Conservation (phyloP, 2,888 invertebrate species). For the Seira musarum region DNA sequence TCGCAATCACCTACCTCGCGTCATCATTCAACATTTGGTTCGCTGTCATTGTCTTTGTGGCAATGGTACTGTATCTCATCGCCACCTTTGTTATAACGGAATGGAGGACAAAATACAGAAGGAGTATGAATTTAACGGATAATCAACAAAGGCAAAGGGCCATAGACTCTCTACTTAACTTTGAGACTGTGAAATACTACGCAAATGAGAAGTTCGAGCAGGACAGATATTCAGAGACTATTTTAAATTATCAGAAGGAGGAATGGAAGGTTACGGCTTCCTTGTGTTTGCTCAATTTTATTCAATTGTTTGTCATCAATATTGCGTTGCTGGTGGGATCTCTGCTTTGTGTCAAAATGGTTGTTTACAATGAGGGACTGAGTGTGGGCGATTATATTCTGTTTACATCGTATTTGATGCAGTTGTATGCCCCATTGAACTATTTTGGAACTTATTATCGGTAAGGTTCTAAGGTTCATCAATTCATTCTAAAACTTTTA, state of each 20-base stretch:
- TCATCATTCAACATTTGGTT: slow-evolving; percentile 93
- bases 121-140: slow-evolving; percentile 94
- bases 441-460: slow-evolving; percentile 99
- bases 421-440: slow-evolving; percentile 95
- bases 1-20: slow-evolving; percentile 93
- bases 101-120: slow-evolving; percentile 96
- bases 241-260: slow-evolving; percentile 72
- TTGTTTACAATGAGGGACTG: slow-evolving; percentile 78
- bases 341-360: slow-evolving; percentile 90
- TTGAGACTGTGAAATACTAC: slow-evolving; percentile 99
- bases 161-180: slow-evolving; percentile 96
- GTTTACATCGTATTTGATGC: slow-evolving; percentile 95
- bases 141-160: slow-evolving; percentile 93
- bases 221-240: slow-evolving; percentile 86
- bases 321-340: slow-evolving; percentile 89
- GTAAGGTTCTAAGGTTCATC: slow-evolving; percentile 73
- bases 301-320: slow-evolving; percentile 93
- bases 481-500: neutral
- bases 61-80: slow-evolving; percentile 95
- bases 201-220: slow-evolving; percentile 95
- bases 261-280: slow-evolving; percentile 92
- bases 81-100: slow-evolving; percentile 93
- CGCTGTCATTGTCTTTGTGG: slow-evolving; percentile 93
- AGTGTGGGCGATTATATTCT: slow-evolving; percentile 97
- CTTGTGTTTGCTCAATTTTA: slow-evolving; percentile 89